These are phyloP conservation scores for Halcyon chelicuti DNA, from an alignment of 2,797 vertebrate genomes.

Conservation along the genomic window DNA sequence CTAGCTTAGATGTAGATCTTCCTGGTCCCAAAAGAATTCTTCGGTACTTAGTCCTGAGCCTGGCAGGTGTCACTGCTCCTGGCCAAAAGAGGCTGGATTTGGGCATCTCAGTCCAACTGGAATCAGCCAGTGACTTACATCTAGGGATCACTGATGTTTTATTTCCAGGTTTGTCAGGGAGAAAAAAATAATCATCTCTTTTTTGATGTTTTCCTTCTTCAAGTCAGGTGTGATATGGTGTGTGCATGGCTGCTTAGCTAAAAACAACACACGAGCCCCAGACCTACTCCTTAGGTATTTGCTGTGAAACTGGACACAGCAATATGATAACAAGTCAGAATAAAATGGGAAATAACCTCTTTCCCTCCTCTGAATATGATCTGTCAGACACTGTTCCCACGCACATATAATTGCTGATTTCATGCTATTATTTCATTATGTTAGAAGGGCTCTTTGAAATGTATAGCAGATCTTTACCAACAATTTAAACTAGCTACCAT, in stretches of 20 bases:
- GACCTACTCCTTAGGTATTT: slow-evolving; percentile 22
- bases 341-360: background rate
- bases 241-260: background rate
- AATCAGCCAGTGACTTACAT: background rate
- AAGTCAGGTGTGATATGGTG: background rate
- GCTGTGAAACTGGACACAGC: slow-evolving; percentile 31
- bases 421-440: background rate
- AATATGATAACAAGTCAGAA: slow-evolving; percentile 19
- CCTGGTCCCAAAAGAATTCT: background rate
- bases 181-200: background rate
- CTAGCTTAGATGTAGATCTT: slow-evolving; percentile 7
- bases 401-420: background rate
- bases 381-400: background rate
- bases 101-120: background rate
- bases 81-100: slow-evolving; percentile 15
- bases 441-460: slow-evolving; percentile 42
- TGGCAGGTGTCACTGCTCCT: slow-evolving; percentile 14
- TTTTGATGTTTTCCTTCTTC: background rate
- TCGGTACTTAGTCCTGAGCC: background rate
- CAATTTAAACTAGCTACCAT: slow-evolving; percentile 64
- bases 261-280: background rate
- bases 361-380: slow-evolving; percentile 14
- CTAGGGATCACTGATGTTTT: background rate
- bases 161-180: slow-evolving; percentile 12
- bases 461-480: slow-evolving; percentile 41